Conservation (phyloP, 2,797 vertebrate species). For the Carapus acus region DNA sequence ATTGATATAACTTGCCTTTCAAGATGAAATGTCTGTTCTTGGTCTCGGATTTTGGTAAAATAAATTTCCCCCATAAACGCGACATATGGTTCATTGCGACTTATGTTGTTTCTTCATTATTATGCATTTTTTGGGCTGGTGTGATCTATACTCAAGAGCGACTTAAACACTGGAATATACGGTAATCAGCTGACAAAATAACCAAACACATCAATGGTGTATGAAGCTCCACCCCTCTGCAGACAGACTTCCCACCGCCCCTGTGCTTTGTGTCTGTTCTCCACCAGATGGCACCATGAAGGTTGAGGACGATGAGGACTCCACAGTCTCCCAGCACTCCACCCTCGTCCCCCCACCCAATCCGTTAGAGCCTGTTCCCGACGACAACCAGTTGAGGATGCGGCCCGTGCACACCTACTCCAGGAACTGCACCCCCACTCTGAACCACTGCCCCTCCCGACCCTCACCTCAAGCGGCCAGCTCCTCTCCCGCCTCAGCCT, state of each 20-base stretch:
- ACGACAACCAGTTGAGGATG: conserved; percentile 30
- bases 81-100: too few species aligned
- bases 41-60: too few species aligned
- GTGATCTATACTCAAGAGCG: too few species aligned
- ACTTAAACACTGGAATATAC: too few species aligned
- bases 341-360: conserved; percentile 1
- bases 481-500: conserved; percentile 3
- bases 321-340: conserved; percentile 26
- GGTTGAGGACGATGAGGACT: conserved; percentile 46
- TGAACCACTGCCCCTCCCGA: conserved; percentile 21
- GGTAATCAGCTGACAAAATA: too few species aligned
- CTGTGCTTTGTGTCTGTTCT: background rate
- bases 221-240: too few species aligned
- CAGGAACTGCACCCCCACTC: conserved; percentile 34
- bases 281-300: conserved; percentile 42
- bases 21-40: too few species aligned
- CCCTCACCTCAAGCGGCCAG: conserved; percentile 20
- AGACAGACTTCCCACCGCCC: background rate
- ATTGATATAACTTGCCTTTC: too few species aligned
- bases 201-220: too few species aligned
- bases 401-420: conserved; percentile 59
- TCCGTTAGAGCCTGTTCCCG: conserved; percentile 37
- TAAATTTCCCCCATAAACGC: too few species aligned
- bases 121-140: too few species aligned
- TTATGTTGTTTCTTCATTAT: too few species aligned